These are phyloP conservation scores for Tinamus guttatus DNA, from an alignment of 2,113 vertebrate genomes.

Conservation along the genomic window DNA sequence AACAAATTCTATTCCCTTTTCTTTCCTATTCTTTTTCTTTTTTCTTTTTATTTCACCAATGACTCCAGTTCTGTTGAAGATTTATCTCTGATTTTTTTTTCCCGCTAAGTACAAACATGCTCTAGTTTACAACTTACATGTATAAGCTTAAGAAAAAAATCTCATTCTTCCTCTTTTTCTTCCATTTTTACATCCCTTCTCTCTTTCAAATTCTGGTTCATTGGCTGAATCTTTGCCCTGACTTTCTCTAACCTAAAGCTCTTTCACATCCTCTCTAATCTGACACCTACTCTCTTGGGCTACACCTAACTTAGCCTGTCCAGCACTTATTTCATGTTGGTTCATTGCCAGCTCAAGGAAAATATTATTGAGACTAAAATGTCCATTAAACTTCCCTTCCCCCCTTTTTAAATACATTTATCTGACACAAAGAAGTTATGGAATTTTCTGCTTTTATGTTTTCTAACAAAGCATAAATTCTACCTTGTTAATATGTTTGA, in stretches of 20 bases:
- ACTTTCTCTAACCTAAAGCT: neutral
- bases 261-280: neutral
- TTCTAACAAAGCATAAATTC: neutral
- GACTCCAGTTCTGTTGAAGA: neutral
- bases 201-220: neutral
- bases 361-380: neutral
- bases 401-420: fast-evolving
- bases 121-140: neutral
- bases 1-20: neutral
- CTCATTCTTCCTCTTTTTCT: neutral
- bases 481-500: neutral
- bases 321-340: neutral
- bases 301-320: neutral
- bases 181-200: neutral
- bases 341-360: neutral
- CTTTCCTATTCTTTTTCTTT: neutral
- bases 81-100: fast-evolving
- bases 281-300: neutral
- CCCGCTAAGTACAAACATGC: fast-evolving
- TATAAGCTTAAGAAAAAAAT: neutral
- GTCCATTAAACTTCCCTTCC: fast-evolving
- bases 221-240: neutral
- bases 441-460: neutral
- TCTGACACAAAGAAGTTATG: neutral
- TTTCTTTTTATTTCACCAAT: neutral